Evolutionary conservation across 1,140 invertebrate genomes (phyloP).

Genomic region (Pseudomyrmex cubaensis): DNA sequence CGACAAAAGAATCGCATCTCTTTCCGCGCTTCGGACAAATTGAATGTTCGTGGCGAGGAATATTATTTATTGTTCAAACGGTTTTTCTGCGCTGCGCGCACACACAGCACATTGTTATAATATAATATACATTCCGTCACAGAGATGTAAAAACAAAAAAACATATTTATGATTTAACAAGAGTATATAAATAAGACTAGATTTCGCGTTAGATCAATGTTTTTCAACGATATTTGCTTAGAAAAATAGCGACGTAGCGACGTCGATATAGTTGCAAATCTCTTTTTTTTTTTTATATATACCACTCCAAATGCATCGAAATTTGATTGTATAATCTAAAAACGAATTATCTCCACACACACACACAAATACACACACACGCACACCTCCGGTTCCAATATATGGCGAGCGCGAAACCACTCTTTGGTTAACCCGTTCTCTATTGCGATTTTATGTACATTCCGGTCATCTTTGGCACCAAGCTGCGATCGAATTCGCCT

Average conservation of each 20-base stretch:
- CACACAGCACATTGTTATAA: neutral
- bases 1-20: conserved; percentile 5
- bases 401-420: conserved; percentile 65
- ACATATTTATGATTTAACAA: conserved; percentile 72
- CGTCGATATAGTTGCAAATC: neutral
- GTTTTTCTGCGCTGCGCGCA: neutral
- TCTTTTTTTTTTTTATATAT: conserved; percentile 4
- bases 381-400: conserved; percentile 33
- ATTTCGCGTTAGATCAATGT: conserved; percentile 72
- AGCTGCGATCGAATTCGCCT: conserved; percentile 70
- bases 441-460: conserved; percentile 73
- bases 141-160: conserved; percentile 33
- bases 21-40: neutral
- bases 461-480: conserved; percentile 81
- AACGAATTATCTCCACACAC: neutral
- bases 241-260: conserved; percentile 40
- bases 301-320: conserved; percentile 43
- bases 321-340: conserved; percentile 24
- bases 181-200: conserved; percentile 83
- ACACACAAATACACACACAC: neutral
- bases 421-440: conserved; percentile 79
- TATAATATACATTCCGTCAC: conserved; percentile 4
- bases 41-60: neutral
- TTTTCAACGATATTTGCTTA: conserved; percentile 63
- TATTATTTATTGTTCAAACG: neutral